A percentile compares a stretch with the other conserved stretches of the same genome.
These are phyloP conservation scores for Nyctibius grandis DNA, from an alignment of 2,797 vertebrate genomes.

Conservation along the genomic window DNA sequence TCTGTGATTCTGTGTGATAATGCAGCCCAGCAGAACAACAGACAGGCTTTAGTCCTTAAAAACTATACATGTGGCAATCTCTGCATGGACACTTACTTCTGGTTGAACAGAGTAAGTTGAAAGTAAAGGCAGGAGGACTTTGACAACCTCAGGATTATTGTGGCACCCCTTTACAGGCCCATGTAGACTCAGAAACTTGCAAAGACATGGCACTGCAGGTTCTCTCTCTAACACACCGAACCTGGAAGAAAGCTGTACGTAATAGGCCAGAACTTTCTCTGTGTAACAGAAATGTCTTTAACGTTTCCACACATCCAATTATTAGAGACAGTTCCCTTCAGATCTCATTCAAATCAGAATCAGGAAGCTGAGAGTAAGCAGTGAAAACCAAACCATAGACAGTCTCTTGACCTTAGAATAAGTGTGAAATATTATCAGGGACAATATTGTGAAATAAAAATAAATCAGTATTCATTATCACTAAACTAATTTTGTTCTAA, in stretches of 20 bases:
- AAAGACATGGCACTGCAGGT: not conserved
- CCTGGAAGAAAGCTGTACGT: not conserved
- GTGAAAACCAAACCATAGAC: not conserved
- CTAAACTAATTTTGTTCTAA: not conserved
- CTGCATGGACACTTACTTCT: not conserved
- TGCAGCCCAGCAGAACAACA: not conserved
- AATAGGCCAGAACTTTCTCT: not conserved
- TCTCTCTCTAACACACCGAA: not conserved
- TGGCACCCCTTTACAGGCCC: accelerated
- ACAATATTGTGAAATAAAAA: not conserved
- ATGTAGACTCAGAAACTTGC: not conserved
- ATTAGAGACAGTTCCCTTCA: not conserved
- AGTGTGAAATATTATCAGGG: not conserved
- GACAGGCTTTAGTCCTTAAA: not conserved
- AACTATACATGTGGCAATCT: accelerated
- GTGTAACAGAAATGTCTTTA: not conserved
- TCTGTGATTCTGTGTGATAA: too few species aligned
- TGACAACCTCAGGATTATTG: not conserved
- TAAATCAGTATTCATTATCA: not conserved
- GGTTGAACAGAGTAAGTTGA: not conserved
- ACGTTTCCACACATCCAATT: not conserved
- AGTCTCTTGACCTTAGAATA: not conserved
- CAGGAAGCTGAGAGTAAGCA: not conserved
- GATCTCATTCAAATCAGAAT: not conserved
- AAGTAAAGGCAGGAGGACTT: not conserved